Conservation (phyloP, 1,140 invertebrate species). For the Caenorhabditis inopinata region DNA sequence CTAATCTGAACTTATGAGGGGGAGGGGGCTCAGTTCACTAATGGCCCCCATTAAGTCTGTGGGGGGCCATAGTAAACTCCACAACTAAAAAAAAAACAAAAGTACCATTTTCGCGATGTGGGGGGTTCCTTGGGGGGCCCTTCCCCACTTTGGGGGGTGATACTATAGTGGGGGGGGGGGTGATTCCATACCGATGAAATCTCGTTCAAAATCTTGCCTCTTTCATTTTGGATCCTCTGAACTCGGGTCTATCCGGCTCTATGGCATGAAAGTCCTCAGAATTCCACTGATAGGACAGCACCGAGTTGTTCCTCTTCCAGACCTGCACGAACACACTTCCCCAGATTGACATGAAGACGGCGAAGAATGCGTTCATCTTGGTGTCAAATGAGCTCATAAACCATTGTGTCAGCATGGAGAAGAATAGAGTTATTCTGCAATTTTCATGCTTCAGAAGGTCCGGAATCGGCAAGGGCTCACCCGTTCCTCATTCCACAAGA, state of each 20-base stretch:
- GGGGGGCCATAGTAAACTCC: too few species aligned
- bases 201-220: background rate
- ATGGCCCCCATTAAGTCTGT: too few species aligned
- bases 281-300: conserved; percentile 41
- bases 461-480: background rate
- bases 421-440: conserved; percentile 16
- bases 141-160: too few species aligned
- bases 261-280: conserved; percentile 39
- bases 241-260: conserved; percentile 39
- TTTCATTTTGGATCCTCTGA: conserved; percentile 2
- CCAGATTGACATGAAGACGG: conserved; percentile 48
- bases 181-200: too few species aligned
- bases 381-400: conserved; percentile 42
- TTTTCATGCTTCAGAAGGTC: background rate
- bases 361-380: conserved; percentile 44
- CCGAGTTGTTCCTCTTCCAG: conserved; percentile 39
- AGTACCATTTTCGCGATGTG: too few species aligned
- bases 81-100: too few species aligned
- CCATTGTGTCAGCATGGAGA: conserved; percentile 27
- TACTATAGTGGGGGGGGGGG: too few species aligned
- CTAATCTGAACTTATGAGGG: too few species aligned
- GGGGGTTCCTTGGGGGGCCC: too few species aligned
- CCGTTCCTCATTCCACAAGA: conserved; percentile 18
- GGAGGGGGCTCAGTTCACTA: too few species aligned
- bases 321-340: conserved; percentile 39